These are phyloP conservation scores for Euwallacea fornicatus DNA, from an alignment of 1,140 invertebrate species.

Conservation along the genomic window DNA sequence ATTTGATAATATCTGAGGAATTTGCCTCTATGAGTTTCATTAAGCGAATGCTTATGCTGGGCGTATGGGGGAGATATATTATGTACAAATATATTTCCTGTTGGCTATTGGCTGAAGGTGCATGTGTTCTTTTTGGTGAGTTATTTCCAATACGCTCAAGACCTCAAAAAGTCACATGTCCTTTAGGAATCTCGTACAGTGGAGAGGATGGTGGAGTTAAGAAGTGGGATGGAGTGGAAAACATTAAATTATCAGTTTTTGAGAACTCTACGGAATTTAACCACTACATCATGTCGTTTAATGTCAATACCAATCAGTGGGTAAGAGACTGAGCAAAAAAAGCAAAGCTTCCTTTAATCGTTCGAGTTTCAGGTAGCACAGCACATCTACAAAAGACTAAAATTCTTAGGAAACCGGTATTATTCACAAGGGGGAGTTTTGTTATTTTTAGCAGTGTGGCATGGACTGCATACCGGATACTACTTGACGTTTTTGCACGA, in stretches of 20 bases:
- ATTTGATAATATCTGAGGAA: constrained; percentile 68
- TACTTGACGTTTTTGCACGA: constrained; percentile 91
- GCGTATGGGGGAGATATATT: constrained; percentile 81
- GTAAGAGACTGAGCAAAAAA: constrained; percentile 43
- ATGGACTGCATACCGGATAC: constrained; percentile 89
- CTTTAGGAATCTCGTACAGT: constrained; percentile 77
- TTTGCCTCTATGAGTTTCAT: constrained; percentile 65
- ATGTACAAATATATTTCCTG: constrained; percentile 90
- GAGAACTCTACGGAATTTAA: constrained; percentile 80
- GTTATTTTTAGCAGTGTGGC: constrained; percentile 89
- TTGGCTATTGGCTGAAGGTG: constrained; percentile 88
- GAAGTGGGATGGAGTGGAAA: constrained; percentile 84
- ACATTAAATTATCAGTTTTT: constrained; percentile 76
- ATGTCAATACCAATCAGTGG: constrained; percentile 93
- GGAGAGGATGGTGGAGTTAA: constrained; percentile 64
- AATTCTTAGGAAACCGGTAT: constrained; percentile 84
- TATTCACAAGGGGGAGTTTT: constrained; percentile 81
- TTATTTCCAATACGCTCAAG: constrained; percentile 4
- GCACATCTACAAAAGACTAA: constrained; percentile 90
- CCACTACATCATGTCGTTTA: constrained; percentile 86
- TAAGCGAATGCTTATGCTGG: constrained; percentile 67
- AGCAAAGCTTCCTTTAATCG: neutral
- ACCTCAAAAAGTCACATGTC: neutral
- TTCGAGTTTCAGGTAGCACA: constrained; percentile 60
- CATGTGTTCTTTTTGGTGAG: constrained; percentile 66